A percentile compares a stretch with the other conserved stretches of the same genome.
Evolutionary conservation across 1,140 invertebrate species (phyloP).

Genomic region (Ditylenchus dipsaci): DNA sequence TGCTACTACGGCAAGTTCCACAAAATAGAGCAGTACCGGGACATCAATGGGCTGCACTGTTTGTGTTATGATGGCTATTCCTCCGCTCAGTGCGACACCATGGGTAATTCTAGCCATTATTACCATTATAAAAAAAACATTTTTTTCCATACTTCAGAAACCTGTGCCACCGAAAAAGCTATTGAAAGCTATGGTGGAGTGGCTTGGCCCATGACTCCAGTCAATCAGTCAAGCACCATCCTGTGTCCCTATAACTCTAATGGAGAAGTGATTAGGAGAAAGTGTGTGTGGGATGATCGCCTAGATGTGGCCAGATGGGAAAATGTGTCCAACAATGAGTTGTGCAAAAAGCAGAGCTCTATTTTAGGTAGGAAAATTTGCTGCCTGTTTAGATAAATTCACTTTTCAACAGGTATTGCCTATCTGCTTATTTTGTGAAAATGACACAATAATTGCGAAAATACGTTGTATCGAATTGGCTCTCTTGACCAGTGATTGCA

Average conservation of each 20-base stretch:
- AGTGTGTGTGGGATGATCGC: slow-evolving; percentile 31
- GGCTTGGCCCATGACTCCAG: slow-evolving; percentile 37
- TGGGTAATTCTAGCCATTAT: slow-evolving; percentile 15
- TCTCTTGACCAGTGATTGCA: too few species aligned
- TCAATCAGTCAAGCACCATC: slow-evolving; percentile 34
- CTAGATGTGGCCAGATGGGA: slow-evolving; percentile 27
- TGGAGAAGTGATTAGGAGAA: slow-evolving; percentile 26
- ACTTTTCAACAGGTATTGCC: too few species aligned
- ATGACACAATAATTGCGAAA: too few species aligned
- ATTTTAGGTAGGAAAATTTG: neutral
- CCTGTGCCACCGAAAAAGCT: slow-evolving; percentile 20
- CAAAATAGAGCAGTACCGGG: slow-evolving; percentile 41
- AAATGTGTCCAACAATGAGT: slow-evolving; percentile 36
- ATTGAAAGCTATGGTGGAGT: slow-evolving; percentile 42
- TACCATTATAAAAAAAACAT: neutral
- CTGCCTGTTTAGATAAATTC: too few species aligned
- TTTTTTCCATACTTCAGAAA: slow-evolving; percentile 19
- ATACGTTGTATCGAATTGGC: too few species aligned
- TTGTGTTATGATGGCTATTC: slow-evolving; percentile 41
- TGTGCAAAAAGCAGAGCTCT: slow-evolving; percentile 37
- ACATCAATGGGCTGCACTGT: slow-evolving; percentile 39
- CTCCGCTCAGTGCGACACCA: slow-evolving; percentile 36
- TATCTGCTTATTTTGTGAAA: slow-evolving; percentile 1
- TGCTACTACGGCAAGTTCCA: slow-evolving; percentile 37
- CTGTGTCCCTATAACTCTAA: slow-evolving; percentile 44